Conservation (phyloP, 2,888 invertebrate species). For the Lapara coniferarum region DNA sequence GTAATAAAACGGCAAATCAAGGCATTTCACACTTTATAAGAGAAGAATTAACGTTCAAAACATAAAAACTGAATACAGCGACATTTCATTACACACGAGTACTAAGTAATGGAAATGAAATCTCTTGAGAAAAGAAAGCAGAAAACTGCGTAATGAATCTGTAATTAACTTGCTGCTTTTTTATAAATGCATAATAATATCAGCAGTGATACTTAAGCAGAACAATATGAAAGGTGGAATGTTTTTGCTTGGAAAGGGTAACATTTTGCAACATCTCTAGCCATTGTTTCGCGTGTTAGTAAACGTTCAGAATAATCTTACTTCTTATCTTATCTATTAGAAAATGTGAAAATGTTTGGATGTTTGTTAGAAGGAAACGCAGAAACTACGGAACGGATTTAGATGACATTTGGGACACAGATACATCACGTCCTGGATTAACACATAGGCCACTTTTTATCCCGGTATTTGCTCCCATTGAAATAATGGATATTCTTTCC, state of each 20-base stretch:
- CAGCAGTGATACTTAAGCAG: conserved; percentile 1
- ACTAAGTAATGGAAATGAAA: conserved; percentile 53
- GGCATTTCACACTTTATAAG: not conserved
- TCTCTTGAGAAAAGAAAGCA: conserved; percentile 46
- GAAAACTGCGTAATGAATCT: conserved; percentile 49
- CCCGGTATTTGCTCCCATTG: no score
- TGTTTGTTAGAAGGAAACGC: no score
- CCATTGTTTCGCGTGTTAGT: no score
- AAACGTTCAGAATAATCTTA: no score
- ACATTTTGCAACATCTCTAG: not conserved
- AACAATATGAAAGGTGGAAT: not conserved
- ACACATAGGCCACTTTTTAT: no score
- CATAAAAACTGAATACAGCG: not conserved
- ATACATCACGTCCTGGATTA: no score
- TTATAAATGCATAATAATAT: conserved; percentile 24
- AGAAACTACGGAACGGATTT: no score
- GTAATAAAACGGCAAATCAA: not conserved
- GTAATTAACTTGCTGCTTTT: conserved; percentile 32
- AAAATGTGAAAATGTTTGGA: no score
- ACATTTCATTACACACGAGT: conserved; percentile 49
- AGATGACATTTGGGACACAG: no score
- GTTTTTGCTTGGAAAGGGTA: not conserved
- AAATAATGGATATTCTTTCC: no score
- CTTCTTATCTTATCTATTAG: no score
- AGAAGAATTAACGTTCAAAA: not conserved